A percentile compares a stretch with the other conserved stretches of the same genome.
phyloP scores from a whole-genome alignment of 1,140 invertebrate genomes.

The Telenomus remus region DNA sequence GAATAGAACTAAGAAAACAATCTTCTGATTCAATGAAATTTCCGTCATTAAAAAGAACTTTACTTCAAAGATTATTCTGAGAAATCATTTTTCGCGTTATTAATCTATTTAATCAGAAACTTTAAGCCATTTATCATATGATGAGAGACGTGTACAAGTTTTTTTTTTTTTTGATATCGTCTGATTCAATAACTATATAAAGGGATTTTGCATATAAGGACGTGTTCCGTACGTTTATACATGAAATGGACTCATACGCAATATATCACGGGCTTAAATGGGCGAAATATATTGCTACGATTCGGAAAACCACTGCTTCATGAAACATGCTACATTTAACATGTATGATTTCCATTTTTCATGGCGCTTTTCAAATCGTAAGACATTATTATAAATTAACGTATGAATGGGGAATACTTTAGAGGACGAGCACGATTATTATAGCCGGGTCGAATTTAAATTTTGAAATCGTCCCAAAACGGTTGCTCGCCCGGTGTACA shows the following conservation, averaged over 20 bases:
- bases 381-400: conserved; percentile 56
- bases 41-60: too few species aligned
- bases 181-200: conserved; percentile 53
- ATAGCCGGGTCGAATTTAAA: conserved; percentile 36
- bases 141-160: conserved; percentile 37
- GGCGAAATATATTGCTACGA: conserved; percentile 56
- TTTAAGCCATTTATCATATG: conserved; percentile 41
- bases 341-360: conserved; percentile 57
- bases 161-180: conserved; percentile 9
- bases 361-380: conserved; percentile 43
- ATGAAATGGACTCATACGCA: conserved; percentile 51
- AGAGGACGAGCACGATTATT: conserved; percentile 10
- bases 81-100: conserved; percentile 46
- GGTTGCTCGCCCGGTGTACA: neutral
- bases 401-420: conserved; percentile 49
- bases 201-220: conserved; percentile 44
- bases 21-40: conserved; percentile 3
- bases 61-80: neutral
- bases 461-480: conserved; percentile 26
- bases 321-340: conserved; percentile 59
- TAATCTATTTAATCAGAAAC: conserved; percentile 21
- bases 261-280: conserved; percentile 57
- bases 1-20: neutral
- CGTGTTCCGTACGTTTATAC: conserved; percentile 50
- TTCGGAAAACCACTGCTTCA: conserved; percentile 53